Conservation (phyloP, 1,140 invertebrate genomes). For the Megalonaias nervosa region DNA sequence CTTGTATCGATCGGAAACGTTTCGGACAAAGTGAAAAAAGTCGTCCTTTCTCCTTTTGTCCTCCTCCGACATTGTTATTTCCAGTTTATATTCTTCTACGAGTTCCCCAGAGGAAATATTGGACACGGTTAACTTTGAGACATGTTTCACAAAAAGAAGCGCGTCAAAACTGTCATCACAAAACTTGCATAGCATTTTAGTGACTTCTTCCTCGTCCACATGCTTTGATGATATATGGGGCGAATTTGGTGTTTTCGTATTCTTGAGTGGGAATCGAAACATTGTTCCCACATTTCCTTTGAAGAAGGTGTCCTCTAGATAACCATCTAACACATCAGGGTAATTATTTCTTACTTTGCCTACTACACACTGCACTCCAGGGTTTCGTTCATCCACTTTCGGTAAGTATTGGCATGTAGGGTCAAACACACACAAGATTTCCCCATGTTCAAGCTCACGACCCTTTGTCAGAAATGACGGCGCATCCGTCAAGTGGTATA, state of each 20-base stretch:
- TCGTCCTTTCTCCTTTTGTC: not conserved
- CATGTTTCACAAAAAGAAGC: slow-evolving; percentile 51
- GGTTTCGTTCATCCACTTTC: slow-evolving; percentile 29
- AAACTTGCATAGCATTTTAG: slow-evolving; percentile 41
- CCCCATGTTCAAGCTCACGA: slow-evolving; percentile 37
- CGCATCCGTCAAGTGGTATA: slow-evolving; percentile 65
- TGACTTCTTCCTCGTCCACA: slow-evolving; percentile 24
- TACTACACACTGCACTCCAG: slow-evolving; percentile 43
- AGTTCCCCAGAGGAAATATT: slow-evolving; percentile 25
- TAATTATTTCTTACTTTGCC: slow-evolving; percentile 29
- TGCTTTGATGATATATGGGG: slow-evolving; percentile 43
- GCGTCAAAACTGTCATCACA: slow-evolving; percentile 43
- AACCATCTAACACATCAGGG: slow-evolving; percentile 45
- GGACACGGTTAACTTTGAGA: slow-evolving; percentile 36
- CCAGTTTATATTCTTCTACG: slow-evolving; percentile 24
- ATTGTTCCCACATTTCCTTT: slow-evolving; percentile 27
- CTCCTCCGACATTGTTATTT: slow-evolving; percentile 8
- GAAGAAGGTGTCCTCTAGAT: slow-evolving; percentile 17
- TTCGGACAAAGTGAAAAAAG: slow-evolving; percentile 11
- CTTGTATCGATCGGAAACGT: not conserved
- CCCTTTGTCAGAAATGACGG: slow-evolving; percentile 58
- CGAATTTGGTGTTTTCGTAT: slow-evolving; percentile 20
- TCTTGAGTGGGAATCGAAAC: slow-evolving; percentile 46
- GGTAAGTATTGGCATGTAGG: slow-evolving; percentile 54
- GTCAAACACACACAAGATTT: slow-evolving; percentile 58